phyloP scores from a whole-genome alignment of 2,888 invertebrate species.

The Ctenicera cuprea region DNA sequence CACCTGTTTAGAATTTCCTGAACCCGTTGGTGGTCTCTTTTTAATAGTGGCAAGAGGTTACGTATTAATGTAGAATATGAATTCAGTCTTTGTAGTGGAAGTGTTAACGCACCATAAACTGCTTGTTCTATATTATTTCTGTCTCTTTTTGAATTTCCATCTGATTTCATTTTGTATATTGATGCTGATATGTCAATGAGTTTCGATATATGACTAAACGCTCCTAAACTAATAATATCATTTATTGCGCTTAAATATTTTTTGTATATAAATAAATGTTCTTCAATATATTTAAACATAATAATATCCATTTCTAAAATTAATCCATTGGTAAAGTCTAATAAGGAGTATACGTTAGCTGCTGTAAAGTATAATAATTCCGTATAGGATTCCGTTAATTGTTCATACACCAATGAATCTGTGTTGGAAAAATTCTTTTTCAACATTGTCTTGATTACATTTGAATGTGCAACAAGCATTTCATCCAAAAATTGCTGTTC shows the following conservation, averaged over 20 bases:
- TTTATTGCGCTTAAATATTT: conserved; percentile 83
- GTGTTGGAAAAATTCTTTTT: conserved; percentile 77
- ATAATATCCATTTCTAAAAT: conserved; percentile 81
- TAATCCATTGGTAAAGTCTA: conserved; percentile 81
- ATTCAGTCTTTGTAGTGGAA: conserved; percentile 78
- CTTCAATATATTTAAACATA: conserved; percentile 82
- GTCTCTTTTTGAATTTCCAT: conserved; percentile 65
- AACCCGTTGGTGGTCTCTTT: conserved; percentile 74
- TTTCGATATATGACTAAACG: conserved; percentile 80
- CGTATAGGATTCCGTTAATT: conserved; percentile 80
- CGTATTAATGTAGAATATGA: conserved; percentile 79
- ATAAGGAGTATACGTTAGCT: conserved; percentile 80
- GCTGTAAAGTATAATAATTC: conserved; percentile 82
- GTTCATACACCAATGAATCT: conserved; percentile 79
- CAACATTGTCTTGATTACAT: conserved; percentile 79
- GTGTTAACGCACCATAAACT: conserved; percentile 77
- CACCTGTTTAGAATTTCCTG: conserved; percentile 78
- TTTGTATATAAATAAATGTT: conserved; percentile 82
- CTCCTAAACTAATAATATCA: conserved; percentile 83
- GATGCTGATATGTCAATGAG: conserved; percentile 77
- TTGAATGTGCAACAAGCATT: conserved; percentile 78
- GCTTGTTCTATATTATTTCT: conserved; percentile 76
- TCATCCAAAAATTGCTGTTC: conserved; percentile 84
- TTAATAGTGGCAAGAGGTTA: conserved; percentile 71
- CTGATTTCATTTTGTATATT: conserved; percentile 62